Percentiles rank a stretch among this genome's conserved stretches.
Conservation (phyloP, 2,113 vertebrate genomes). For the Psophia crepitans region DNA sequence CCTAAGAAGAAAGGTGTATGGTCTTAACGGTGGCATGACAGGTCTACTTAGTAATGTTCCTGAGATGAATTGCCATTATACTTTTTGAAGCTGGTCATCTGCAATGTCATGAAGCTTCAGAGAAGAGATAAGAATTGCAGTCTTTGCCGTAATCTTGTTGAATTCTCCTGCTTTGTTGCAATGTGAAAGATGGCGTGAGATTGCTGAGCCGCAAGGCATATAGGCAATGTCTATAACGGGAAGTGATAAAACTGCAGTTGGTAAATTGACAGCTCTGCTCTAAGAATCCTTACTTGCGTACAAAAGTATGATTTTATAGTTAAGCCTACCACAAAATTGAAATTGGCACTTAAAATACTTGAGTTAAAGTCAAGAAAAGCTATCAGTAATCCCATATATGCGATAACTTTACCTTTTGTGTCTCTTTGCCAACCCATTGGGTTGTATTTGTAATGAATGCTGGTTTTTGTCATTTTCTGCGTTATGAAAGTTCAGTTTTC, state of each 20-base stretch:
- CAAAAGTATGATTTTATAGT: not conserved
- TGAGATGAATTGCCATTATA: not conserved
- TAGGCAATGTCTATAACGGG: not conserved
- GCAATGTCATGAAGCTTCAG: not conserved
- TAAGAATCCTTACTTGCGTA: not conserved
- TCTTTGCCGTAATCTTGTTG: not conserved
- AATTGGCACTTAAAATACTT: not conserved
- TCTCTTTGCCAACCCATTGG: not conserved
- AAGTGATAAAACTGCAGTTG: not conserved
- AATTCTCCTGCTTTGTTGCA: not conserved
- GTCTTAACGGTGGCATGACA: not conserved
- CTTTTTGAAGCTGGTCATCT: not conserved
- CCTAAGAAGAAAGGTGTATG: not conserved
- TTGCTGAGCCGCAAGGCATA: not conserved
- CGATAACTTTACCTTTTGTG: not conserved
- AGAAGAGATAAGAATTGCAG: not conserved
- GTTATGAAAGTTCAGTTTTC: not conserved
- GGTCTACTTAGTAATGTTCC: not conserved
- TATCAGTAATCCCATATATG: not conserved
- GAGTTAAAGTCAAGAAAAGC: not conserved
- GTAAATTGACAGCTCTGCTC: slow-evolving; percentile 32
- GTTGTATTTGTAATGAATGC: not conserved
- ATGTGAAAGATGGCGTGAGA: slow-evolving; percentile 1
- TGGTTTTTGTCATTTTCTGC: not conserved
- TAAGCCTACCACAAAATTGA: slow-evolving; percentile 11